phyloP scores from a whole-genome alignment of 2,888 invertebrate genomes.

The Acrocera orbiculus region DNA sequence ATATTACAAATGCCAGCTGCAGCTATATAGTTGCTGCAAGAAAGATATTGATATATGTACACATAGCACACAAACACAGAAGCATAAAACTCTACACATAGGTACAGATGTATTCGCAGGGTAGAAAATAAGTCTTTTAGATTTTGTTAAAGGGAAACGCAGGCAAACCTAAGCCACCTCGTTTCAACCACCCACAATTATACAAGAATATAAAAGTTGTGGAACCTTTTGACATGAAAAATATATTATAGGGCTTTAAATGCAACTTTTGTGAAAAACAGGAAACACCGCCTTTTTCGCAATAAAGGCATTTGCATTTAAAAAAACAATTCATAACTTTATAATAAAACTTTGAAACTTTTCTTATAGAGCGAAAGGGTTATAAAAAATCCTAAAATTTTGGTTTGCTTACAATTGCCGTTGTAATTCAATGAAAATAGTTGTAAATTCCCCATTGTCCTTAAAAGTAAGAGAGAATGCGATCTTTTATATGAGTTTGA shows the following conservation, averaged over 20 bases:
- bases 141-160: neutral
- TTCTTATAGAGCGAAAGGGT: too few relatives aligned
- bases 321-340: too few relatives aligned
- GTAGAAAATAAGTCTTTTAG: neutral
- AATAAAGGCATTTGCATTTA: too few relatives aligned
- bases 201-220: conserved; percentile 3
- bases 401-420: too few relatives aligned
- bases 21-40: conserved; percentile 2
- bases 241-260: conserved; percentile 8
- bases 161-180: neutral
- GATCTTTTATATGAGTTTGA: too few relatives aligned
- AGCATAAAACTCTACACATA: neutral
- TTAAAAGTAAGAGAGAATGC: too few relatives aligned
- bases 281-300: too few relatives aligned
- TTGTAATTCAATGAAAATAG: too few relatives aligned
- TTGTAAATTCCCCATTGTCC: too few relatives aligned
- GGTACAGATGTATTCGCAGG: neutral
- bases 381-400: too few relatives aligned
- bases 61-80: neutral
- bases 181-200: neutral
- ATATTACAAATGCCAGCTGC: conserved; percentile 8
- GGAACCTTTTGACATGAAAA: conserved; percentile 9
- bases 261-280: conserved; percentile 8
- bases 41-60: too few relatives aligned
- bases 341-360: too few relatives aligned